Base-by-base conservation (phyloP, 2,888 invertebrate genomes). In the Pogonocherus hispidulus region DNA sequence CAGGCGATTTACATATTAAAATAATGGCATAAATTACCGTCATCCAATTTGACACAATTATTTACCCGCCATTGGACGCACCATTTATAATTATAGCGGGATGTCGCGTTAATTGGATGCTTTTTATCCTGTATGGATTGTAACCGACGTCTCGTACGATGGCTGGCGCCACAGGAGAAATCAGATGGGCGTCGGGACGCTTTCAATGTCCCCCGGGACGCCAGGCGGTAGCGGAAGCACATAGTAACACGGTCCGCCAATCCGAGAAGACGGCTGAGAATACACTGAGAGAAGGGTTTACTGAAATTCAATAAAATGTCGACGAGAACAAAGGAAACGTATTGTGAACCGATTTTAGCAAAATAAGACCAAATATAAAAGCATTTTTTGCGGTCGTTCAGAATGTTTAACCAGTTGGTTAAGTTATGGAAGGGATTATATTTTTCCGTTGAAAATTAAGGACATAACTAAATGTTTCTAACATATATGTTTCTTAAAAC, bases 121-220 rank as follows among this genome's bases (percentile, higher is more conserved):
- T 67, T 70, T 65, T 65, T 49, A 18, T 51, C 65, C 52, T 35
- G 47, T 55, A n/a, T 54, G 41, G 51, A 70, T 67, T 47, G 70
- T 67, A 62, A 67, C 54, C 67, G 70, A 67, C 67, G 67, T 55
- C 67, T 56, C 62, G 67, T 65, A 41, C 32, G 62, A 52, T 66
- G 67, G 41, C 69, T 67, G 69, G 69, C 71, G 69, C 71, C 68
- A 44, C 27, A 22, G 46, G 56, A 54, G 56, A 57, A 16, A 47
- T 52, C 47, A 67, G 20, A 14, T 16, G 27, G 59, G 63, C 60
- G 68, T 68, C 67, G 63, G 23, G 65, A 51, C 57, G 65, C 57
- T 44, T 32, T 46, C 44, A 16, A 37, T 18, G 14, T 14, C 49
- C 49, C 23, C 23, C 20, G 23, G 49, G 49, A 51, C 23, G 32